A percentile compares a stretch with the other conserved stretches of the same genome.
These are phyloP conservation scores for Pipistrellus pygmaeus DNA, from an alignment of 2,797 vertebrate genomes.

Conservation along the genomic window DNA sequence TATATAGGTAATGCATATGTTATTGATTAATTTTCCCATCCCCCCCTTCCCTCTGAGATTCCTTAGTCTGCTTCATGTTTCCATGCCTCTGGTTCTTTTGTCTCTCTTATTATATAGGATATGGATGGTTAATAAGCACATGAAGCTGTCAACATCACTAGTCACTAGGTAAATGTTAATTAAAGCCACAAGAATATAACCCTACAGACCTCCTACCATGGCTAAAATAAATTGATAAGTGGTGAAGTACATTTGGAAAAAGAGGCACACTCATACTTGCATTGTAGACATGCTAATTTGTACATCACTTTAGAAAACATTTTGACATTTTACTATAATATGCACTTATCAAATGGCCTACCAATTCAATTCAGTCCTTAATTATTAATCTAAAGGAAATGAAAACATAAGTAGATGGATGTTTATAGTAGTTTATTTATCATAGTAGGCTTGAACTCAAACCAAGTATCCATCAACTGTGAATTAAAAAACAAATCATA, in stretches of 20 bases:
- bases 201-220: background rate
- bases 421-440: conserved; percentile 19
- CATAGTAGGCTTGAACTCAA: background rate
- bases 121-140: background rate
- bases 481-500: background rate
- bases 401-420: background rate
- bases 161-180: background rate
- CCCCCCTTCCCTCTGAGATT: no score
- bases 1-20: no score
- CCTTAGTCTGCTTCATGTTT: no score
- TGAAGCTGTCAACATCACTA: background rate
- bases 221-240: background rate
- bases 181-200: background rate
- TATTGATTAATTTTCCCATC: no score
- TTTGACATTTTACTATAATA: background rate
- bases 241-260: background rate
- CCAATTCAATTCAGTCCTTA: background rate
- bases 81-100: no score
- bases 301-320: background rate
- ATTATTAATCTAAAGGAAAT: conserved; percentile 10
- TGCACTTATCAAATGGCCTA: background rate
- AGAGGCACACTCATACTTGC: background rate
- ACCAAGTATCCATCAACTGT: background rate
- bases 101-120: no score
- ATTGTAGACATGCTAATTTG: background rate